Conservation (phyloP, 2,797 vertebrate species). For the Xiphorhynchus erythropygius region DNA sequence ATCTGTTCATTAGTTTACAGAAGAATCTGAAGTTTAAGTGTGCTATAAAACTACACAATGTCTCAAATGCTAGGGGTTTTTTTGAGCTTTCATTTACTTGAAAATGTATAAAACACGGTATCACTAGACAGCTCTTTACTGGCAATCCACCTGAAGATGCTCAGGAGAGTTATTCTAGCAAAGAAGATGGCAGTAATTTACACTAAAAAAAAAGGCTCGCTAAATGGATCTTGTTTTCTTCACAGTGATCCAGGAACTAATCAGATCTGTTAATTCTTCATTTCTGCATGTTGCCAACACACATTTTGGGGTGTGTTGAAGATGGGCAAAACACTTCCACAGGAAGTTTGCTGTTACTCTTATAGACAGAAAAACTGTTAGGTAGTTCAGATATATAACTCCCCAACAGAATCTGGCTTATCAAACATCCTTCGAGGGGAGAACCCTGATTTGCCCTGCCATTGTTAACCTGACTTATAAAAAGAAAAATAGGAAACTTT, state of each 20-base stretch:
- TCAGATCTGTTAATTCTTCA: neutral
- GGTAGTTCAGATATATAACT: fast-evolving
- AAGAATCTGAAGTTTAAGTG: neutral
- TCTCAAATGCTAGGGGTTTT: slow-evolving; percentile 20
- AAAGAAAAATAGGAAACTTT: neutral
- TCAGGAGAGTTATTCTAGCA: slow-evolving; percentile 30
- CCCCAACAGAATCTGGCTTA: neutral
- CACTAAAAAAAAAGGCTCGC: slow-evolving; percentile 7
- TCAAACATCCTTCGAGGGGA: neutral
- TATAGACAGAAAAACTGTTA: neutral
- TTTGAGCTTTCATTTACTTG: slow-evolving; percentile 39
- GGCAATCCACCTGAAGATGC: neutral
- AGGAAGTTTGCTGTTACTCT: neutral
- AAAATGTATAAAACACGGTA: neutral
- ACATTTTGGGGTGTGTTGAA: neutral
- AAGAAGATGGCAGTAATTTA: slow-evolving; percentile 38
- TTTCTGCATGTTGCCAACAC: neutral
- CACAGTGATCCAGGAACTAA: neutral
- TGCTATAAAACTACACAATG: slow-evolving; percentile 21
- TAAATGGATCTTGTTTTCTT: neutral
- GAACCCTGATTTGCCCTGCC: neutral
- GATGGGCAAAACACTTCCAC: neutral
- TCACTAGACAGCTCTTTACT: neutral
- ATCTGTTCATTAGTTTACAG: neutral
- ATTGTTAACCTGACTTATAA: neutral